Percentiles rank a stretch among this genome's conserved stretches.
phyloP scores from a whole-genome alignment of 2,888 invertebrate genomes.

The Idaea biselata region DNA sequence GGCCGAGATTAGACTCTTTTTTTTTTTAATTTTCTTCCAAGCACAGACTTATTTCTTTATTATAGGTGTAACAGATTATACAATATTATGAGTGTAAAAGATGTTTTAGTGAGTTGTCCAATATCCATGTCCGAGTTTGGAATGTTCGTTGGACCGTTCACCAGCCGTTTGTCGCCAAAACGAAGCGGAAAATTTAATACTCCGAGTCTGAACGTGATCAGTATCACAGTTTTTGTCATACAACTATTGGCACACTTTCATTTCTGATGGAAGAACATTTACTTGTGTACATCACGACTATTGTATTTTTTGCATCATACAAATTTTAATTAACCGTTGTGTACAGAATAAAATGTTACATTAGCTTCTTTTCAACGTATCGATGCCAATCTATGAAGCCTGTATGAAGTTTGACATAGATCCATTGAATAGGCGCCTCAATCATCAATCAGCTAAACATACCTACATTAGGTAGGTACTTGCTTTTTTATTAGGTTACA shows the following conservation, averaged over 20 bases:
- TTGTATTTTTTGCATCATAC: slow-evolving; percentile 44
- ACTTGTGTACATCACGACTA: slow-evolving; percentile 34
- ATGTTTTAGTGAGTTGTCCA: slow-evolving; percentile 8
- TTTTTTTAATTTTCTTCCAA: too few relatives aligned
- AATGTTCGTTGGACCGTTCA: slow-evolving; percentile 53
- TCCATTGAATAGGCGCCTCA: slow-evolving; percentile 37
- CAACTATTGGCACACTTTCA: slow-evolving; percentile 65
- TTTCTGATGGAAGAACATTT: slow-evolving; percentile 49
- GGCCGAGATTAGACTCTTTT: too few relatives aligned
- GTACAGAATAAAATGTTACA: slow-evolving; percentile 41
- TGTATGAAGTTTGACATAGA: slow-evolving; percentile 39
- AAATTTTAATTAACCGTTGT: slow-evolving; percentile 54
- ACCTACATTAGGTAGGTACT: slow-evolving; percentile 10
- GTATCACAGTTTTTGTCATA: slow-evolving; percentile 62
- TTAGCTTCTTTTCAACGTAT: slow-evolving; percentile 34
- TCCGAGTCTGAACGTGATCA: slow-evolving; percentile 68
- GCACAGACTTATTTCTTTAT: too few relatives aligned
- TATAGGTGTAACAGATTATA: too few relatives aligned
- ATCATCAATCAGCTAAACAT: slow-evolving; percentile 41
- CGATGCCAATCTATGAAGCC: slow-evolving; percentile 35
- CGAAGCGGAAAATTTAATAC: slow-evolving; percentile 75
- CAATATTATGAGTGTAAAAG: too few relatives aligned
- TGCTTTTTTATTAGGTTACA: slow-evolving; percentile 35
- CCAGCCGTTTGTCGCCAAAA: slow-evolving; percentile 68
- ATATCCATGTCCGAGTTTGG: slow-evolving; percentile 25